A percentile compares a stretch with the other conserved stretches of the same genome.
Conservation (phyloP, 2,888 invertebrate genomes). For the Drosophila lutescens region DNA sequence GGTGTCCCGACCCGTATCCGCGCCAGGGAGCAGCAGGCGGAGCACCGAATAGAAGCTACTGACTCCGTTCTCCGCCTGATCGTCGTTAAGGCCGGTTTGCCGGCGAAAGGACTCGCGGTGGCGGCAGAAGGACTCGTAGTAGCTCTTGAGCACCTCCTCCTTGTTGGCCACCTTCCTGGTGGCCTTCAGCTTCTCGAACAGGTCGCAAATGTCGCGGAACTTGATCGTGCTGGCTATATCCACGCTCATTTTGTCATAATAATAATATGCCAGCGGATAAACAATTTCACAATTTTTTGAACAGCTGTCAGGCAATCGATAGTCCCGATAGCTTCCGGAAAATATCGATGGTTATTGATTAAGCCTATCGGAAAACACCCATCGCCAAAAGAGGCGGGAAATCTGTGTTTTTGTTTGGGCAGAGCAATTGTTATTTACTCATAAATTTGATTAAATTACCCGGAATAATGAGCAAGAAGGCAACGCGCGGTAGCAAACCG, state of each 20-base stretch:
- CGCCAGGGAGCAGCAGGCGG: conserved; percentile 90
- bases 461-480: conserved; percentile 64
- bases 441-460: background rate
- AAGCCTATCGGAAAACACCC: background rate
- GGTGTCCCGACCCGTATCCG: conserved; percentile 91
- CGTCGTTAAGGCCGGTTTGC: conserved; percentile 31
- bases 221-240: conserved; percentile 81
- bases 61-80: conserved; percentile 78
- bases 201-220: conserved; percentile 78
- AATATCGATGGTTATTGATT: background rate
- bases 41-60: conserved; percentile 89
- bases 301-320: background rate
- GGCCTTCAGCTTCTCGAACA: conserved; percentile 78
- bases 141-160: conserved; percentile 72
- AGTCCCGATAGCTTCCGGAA: too few relatives aligned
- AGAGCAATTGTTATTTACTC: conserved; percentile 3
- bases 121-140: conserved; percentile 78
- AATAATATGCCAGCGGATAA: background rate
- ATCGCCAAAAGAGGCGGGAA: conserved; percentile 24
- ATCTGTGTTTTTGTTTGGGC: background rate
- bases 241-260: conserved; percentile 28
- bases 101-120: conserved; percentile 73
- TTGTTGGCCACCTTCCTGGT: conserved; percentile 66
- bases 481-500: conserved; percentile 58
- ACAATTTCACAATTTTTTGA: background rate